phyloP scores from a whole-genome alignment of 2,113 vertebrate species.

The Illadopsis cleaveri region DNA sequence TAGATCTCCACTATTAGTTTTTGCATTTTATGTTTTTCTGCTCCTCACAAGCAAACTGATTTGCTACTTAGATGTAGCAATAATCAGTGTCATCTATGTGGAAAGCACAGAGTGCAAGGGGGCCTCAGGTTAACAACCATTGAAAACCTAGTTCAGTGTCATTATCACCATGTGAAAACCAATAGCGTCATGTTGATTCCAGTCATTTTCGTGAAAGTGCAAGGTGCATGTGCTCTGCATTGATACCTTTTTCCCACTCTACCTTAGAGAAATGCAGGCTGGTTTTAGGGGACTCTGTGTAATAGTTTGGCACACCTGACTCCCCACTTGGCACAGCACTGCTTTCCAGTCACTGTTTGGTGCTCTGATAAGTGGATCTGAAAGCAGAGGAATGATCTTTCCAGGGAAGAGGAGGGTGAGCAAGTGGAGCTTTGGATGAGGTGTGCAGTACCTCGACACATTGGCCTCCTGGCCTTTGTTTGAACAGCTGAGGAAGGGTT shows the following conservation, averaged over 20 bases:
- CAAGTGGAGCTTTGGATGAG: not conserved
- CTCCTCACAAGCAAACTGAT: not conserved
- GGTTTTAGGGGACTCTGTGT: not conserved
- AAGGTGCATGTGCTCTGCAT: rapidly evolving
- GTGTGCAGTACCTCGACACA: rapidly evolving
- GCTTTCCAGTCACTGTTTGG: not conserved
- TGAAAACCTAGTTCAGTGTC: not conserved
- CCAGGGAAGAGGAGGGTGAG: not conserved
- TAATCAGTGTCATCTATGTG: not conserved
- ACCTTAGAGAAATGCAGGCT: not conserved
- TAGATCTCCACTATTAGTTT: not conserved
- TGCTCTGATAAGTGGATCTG: not conserved
- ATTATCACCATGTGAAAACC: not conserved
- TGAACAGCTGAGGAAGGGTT: not conserved
- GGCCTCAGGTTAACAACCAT: not conserved
- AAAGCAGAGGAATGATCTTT: not conserved
- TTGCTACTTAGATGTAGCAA: not conserved
- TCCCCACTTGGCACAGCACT: not conserved
- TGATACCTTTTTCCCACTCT: not conserved
- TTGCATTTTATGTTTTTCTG: not conserved
- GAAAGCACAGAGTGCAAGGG: not conserved
- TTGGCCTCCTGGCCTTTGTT: not conserved
- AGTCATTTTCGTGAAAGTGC: not conserved
- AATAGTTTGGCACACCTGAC: not conserved
- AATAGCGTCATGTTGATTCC: not conserved